Evolutionary conservation across 2,113 vertebrate genomes (phyloP).

Genomic region (Ascaphus truei): DNA sequence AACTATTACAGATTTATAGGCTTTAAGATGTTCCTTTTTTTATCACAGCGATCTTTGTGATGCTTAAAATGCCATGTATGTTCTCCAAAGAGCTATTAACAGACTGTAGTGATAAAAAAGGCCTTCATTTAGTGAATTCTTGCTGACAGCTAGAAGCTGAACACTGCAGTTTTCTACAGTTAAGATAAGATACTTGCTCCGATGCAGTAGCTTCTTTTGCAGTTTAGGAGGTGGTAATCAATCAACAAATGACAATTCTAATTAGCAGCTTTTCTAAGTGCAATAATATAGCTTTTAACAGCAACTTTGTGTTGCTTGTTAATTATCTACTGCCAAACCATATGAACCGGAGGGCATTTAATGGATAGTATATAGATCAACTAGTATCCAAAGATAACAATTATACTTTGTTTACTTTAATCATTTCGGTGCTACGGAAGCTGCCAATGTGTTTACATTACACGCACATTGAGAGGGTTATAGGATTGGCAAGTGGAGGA

Average conservation of each 20-base stretch:
- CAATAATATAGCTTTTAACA: conserved; percentile 47
- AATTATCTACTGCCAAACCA: conserved; percentile 40
- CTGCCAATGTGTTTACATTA: too few species aligned
- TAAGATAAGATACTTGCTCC: conserved; percentile 58
- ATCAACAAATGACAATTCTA: conserved; percentile 67
- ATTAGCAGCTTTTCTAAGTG: conserved; percentile 60
- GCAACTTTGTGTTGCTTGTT: conserved; percentile 48
- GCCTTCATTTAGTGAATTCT: conserved; percentile 44
- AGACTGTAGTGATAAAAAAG: conserved; percentile 50
- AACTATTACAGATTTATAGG: conserved; percentile 32
- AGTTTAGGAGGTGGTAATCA: conserved; percentile 53
- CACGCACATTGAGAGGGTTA: too few species aligned
- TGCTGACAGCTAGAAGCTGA: conserved; percentile 56
- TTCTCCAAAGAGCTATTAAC: conserved; percentile 48
- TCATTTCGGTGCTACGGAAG: conserved; percentile 35
- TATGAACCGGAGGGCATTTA: conserved; percentile 41
- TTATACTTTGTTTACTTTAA: conserved; percentile 48
- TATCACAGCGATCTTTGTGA: conserved; percentile 36
- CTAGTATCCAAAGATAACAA: conserved; percentile 37
- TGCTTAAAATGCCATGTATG: conserved; percentile 44
- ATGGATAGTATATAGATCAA: conserved; percentile 40
- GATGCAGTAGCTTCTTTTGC: conserved; percentile 49
- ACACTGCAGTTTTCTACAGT: conserved; percentile 46
- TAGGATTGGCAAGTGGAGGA: not conserved
- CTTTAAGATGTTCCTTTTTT: conserved; percentile 34